Evolutionary conservation across 2,888 invertebrate genomes (phyloP).

Genomic region (Magallana nippona): DNA sequence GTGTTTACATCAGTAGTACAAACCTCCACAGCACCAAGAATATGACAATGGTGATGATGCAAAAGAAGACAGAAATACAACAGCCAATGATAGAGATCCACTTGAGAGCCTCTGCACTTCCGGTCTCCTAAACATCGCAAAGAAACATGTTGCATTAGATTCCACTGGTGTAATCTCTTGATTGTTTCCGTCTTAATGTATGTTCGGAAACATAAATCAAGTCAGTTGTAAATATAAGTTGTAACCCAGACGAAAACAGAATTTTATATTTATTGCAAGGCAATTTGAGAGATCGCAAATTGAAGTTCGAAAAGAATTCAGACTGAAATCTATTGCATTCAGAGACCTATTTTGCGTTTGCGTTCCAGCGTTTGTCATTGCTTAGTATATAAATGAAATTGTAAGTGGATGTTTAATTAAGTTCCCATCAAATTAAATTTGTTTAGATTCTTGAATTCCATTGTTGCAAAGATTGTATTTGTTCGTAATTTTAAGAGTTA

Average conservation of each 20-base stretch:
- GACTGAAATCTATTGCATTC: too few relatives aligned
- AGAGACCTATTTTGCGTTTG: too few relatives aligned
- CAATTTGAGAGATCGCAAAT: too few relatives aligned
- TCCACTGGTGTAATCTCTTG: not conserved
- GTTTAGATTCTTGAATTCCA: too few relatives aligned
- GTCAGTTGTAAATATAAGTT: not conserved
- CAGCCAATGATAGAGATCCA: conserved; percentile 29
- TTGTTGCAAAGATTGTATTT: too few relatives aligned
- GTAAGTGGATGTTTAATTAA: too few relatives aligned
- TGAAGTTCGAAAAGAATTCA: too few relatives aligned
- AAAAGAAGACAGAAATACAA: conserved; percentile 25
- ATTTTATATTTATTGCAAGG: not conserved
- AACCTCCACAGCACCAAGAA: conserved; percentile 38
- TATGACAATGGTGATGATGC: conserved; percentile 18
- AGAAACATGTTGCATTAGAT: not conserved
- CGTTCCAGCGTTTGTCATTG: too few relatives aligned
- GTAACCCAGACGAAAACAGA: not conserved
- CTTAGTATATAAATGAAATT: too few relatives aligned
- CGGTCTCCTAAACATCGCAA: conserved; percentile 4
- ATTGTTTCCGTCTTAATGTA: not conserved
- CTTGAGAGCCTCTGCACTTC: not conserved
- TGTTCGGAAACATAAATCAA: not conserved
- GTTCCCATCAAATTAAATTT: too few relatives aligned
- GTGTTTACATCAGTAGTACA: not conserved
- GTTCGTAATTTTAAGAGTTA: too few relatives aligned